phyloP scores from a whole-genome alignment of 2,797 vertebrate genomes.

The Coilia nasus region DNA sequence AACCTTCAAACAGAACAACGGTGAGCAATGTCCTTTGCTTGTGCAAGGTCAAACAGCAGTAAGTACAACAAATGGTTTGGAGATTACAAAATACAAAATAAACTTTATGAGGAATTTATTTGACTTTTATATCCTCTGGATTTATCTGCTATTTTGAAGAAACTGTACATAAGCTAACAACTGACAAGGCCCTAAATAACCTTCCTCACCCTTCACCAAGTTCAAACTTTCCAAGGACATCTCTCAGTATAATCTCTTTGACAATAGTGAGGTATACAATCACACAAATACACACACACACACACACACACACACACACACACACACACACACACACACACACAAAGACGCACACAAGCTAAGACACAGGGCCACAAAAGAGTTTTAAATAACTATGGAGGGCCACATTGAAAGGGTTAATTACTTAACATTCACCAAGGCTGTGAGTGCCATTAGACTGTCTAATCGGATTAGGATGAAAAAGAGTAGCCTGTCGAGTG shows the following conservation, averaged over 20 bases:
- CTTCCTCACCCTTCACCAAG: not conserved
- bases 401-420: slow-evolving; percentile 51
- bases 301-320: slow-evolving; percentile 20
- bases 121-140: not conserved
- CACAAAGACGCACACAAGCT: not conserved
- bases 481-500: slow-evolving; percentile 33
- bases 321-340: slow-evolving; percentile 8
- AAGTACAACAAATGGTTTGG: not conserved
- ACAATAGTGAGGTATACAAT: not conserved
- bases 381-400: slow-evolving; percentile 36
- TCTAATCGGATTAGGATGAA: slow-evolving; percentile 60
- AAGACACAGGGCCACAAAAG: slow-evolving; percentile 27
- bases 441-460: slow-evolving; percentile 50
- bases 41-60: not conserved
- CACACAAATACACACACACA: not conserved
- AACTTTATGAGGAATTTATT: not conserved
- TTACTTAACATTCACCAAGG: slow-evolving; percentile 41
- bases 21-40: not conserved
- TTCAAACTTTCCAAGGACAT: not conserved
- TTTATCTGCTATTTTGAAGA: not conserved
- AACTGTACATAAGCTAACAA: not conserved
- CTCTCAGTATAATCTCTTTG: slow-evolving; percentile 16
- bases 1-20: not conserved
- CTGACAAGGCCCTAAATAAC: not conserved
- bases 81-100: not conserved